Percentiles rank a stretch among this genome's conserved stretches.
These are phyloP conservation scores for Fukomys damarensis DNA, from an alignment of 2,113 vertebrate species.

Conservation along the genomic window DNA sequence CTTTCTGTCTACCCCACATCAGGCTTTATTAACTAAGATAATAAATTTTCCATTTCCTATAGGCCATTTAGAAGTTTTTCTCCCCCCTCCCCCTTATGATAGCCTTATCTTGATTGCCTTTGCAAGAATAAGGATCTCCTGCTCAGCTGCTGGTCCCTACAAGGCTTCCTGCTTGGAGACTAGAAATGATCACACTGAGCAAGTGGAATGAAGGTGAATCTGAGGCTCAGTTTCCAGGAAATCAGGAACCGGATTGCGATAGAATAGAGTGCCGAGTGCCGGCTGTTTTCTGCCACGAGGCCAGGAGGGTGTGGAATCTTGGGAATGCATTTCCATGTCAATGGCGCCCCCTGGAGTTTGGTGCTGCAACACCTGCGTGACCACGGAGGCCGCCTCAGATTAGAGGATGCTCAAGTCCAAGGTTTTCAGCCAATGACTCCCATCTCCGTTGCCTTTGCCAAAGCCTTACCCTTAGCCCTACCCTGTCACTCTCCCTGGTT, in stretches of 20 bases:
- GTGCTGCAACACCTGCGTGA: rapidly evolving
- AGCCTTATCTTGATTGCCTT: neutral
- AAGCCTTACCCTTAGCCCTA: neutral
- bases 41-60: neutral
- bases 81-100: neutral
- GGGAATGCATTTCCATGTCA: neutral
- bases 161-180: neutral
- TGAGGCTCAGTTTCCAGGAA: neutral
- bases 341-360: neutral
- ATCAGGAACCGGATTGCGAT: too few species aligned
- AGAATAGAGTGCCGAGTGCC: rapidly evolving
- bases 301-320: rapidly evolving
- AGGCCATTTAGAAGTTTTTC: neutral
- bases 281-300: neutral
- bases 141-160: neutral
- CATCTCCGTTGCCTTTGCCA: neutral
- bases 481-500: neutral
- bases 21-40: neutral
- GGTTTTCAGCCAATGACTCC: neutral
- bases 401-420: neutral
- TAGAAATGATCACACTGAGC: neutral
- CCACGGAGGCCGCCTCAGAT: neutral
- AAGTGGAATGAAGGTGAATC: neutral
- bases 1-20: neutral
- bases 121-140: neutral